These are phyloP conservation scores for Lutraria lutraria DNA, from an alignment of 2,888 invertebrate genomes.

Conservation along the genomic window DNA sequence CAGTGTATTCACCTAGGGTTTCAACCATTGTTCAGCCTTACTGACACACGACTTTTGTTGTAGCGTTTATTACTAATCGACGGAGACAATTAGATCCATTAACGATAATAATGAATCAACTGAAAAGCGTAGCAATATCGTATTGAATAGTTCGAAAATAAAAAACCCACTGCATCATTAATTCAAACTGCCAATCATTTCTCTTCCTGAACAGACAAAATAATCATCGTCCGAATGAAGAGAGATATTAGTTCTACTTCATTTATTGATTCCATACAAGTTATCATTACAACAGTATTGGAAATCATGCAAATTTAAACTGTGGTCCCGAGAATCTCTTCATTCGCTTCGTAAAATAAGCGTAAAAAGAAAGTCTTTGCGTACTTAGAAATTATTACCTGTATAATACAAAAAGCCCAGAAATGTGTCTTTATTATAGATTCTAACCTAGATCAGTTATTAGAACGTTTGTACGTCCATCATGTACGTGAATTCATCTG, in stretches of 20 bases:
- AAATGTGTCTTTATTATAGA: too few species aligned
- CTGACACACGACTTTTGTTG: slow-evolving; percentile 13
- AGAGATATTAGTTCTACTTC: neutral
- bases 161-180: slow-evolving; percentile 6
- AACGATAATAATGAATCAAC: neutral
- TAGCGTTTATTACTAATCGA: neutral
- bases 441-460: too few species aligned
- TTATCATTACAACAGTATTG: neutral
- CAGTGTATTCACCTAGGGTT: neutral
- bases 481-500: too few species aligned
- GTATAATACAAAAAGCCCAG: too few species aligned
- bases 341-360: neutral
- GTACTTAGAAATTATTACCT: too few species aligned
- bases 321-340: neutral
- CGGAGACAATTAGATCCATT: neutral
- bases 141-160: slow-evolving; percentile 3
- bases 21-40: neutral
- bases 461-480: too few species aligned
- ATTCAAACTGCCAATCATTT: slow-evolving; percentile 16
- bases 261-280: slow-evolving; percentile 21
- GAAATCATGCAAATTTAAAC: slow-evolving; percentile 16
- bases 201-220: slow-evolving; percentile 6
- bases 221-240: slow-evolving; percentile 10
- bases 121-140: neutral
- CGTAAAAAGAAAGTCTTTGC: neutral